Evolutionary conservation across 64 coral and sea anemone genomes (phyloP).

Genomic region (Dendrophyllia cribrosa): DNA sequence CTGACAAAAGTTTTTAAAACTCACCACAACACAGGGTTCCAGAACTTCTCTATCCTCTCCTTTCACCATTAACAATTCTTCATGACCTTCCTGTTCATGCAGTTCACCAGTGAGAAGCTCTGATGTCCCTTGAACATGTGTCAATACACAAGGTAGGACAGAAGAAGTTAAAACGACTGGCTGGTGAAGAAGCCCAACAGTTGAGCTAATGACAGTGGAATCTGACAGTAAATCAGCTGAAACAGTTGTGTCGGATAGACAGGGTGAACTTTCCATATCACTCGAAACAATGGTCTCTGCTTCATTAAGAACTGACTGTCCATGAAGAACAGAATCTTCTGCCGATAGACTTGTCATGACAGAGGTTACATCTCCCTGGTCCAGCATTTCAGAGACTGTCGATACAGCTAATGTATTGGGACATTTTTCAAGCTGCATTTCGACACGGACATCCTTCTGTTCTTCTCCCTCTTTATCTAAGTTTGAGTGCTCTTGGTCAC

Average conservation of each 20-base stretch:
- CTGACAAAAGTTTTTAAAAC: neutral
- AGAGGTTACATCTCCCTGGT: slow-evolving; percentile 36
- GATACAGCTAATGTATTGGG: neutral
- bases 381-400: slow-evolving; percentile 41
- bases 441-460: neutral
- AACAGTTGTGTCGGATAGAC: slow-evolving; percentile 66
- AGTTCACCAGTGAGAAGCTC: slow-evolving; percentile 71
- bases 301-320: slow-evolving; percentile 73
- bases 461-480: neutral
- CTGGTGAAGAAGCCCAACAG: slow-evolving; percentile 74
- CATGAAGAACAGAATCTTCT: slow-evolving; percentile 55
- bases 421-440: slow-evolving; percentile 31
- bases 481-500: neutral
- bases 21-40: slow-evolving; percentile 87
- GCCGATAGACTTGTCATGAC: slow-evolving; percentile 24
- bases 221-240: slow-evolving; percentile 75
- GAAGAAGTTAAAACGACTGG: slow-evolving; percentile 87
- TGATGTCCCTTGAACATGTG: slow-evolving; percentile 63
- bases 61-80: slow-evolving; percentile 84
- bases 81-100: slow-evolving; percentile 40
- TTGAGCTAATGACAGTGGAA: slow-evolving; percentile 75
- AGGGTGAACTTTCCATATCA: slow-evolving; percentile 74
- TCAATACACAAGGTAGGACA: slow-evolving; percentile 72
- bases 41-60: slow-evolving; percentile 66
- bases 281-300: slow-evolving; percentile 75